Evolutionary conservation across 1,140 invertebrate genomes (phyloP).

Genomic region (Formica exsecta): DNA sequence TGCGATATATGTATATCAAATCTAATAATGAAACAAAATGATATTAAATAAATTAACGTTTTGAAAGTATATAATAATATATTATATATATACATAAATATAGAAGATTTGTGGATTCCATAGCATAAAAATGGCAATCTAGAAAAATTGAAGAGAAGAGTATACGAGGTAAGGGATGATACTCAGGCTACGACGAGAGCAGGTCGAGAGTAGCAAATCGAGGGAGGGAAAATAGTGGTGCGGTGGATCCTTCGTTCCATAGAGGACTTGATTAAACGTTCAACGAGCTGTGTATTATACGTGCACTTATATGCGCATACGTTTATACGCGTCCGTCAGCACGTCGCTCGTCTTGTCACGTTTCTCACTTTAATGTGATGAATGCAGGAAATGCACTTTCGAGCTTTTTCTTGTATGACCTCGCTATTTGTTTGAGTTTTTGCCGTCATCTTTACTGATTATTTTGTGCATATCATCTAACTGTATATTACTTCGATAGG

Average conservation of each 20-base stretch:
- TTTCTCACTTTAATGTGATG: conserved; percentile 40
- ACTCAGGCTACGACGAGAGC: background rate
- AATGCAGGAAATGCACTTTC: conserved; percentile 17
- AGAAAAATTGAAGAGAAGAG: conserved; percentile 8
- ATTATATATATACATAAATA: no score
- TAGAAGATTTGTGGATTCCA: background rate
- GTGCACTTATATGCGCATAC: background rate
- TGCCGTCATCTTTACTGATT: background rate
- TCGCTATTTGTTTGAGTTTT: background rate
- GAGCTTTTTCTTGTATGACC: background rate
- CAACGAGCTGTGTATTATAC: conserved; percentile 7
- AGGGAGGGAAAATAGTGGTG: conserved; percentile 20
- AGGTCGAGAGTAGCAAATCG: background rate
- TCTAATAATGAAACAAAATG: background rate
- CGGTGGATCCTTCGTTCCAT: background rate
- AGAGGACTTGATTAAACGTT: conserved; percentile 72
- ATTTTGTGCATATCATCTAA: conserved; percentile 22
- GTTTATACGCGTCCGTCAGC: background rate
- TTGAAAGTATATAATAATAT: no score
- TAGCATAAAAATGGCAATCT: background rate
- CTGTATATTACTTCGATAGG: background rate
- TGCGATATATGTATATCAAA: no score
- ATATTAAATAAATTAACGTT: background rate
- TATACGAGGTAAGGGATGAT: background rate
- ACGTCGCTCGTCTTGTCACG: conserved; percentile 24